Base-by-base conservation (phyloP, 2,797 vertebrate species). In the Falco concolor region DNA sequence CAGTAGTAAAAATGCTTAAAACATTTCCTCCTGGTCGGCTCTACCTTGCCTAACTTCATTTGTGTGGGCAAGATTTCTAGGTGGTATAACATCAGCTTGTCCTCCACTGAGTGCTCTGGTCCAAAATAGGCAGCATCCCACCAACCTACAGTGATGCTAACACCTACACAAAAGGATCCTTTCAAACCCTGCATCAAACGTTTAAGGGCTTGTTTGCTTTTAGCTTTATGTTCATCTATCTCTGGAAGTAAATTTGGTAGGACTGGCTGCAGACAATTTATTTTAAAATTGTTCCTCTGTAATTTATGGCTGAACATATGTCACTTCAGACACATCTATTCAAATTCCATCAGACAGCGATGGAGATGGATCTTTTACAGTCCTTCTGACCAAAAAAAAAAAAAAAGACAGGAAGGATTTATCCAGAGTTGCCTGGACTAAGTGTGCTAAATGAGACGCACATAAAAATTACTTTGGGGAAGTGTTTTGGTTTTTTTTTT, bases 241-340 rank as follows among this genome's bases (percentile, higher is more conserved):
- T 96, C 87, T 47, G 77, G 70, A 94, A 64, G 90, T 69, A 87
- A 87, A 96, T 93, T 79, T 32, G 3, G 67, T 87, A 91, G 87
- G 80, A 93, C 32, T 91, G 74, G 67, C 67, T 82, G 54, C 64
- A 87, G 94, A 93, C 56, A 93, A 95, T 90, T 91, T 87, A 50
- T 69, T 96, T 95, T 90, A 73, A 95, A 95, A 95, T 89, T 65
- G 70, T 67, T 93, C 60, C 38, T 74, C 49, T 80, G 59, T 90
- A 95, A 95, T 94, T 91, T 95, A 93, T 84, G 70, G 72, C 72
- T 79, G 70, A 93, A 91, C 93, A 90, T 88, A 93, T 84, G 85
- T 91, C 95, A 93, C 56, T 53, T 47, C 42, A 95, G 89, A 90
- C 93, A 96, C 63, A 69, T 76, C 83, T 81, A 95, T 95, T 95